phyloP scores from a whole-genome alignment of 2,113 vertebrate genomes.

The Tonatia bakeri region DNA sequence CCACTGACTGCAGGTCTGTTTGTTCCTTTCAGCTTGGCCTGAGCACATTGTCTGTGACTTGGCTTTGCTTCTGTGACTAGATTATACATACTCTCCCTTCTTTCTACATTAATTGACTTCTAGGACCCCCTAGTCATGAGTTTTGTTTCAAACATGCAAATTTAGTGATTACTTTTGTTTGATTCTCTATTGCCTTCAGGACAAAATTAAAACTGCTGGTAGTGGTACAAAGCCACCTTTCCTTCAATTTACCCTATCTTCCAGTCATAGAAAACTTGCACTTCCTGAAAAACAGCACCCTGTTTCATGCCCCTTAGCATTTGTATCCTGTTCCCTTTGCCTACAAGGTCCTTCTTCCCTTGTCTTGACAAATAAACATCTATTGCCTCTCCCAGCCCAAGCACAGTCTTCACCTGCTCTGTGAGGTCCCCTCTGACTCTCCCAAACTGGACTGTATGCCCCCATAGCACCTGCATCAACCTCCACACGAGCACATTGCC shows the following conservation, averaged over 20 bases:
- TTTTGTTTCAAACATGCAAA: neutral
- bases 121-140: neutral
- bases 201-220: neutral
- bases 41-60: neutral
- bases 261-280: neutral
- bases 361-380: slow-evolving; percentile 4
- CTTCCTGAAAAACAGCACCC: neutral
- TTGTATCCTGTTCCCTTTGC: neutral
- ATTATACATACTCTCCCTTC: neutral
- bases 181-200: neutral
- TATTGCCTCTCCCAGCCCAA: neutral
- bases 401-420: neutral
- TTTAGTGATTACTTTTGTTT: slow-evolving; percentile 1
- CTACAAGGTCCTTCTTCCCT: neutral
- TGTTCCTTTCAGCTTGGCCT: neutral
- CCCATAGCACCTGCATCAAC: neutral
- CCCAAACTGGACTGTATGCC: neutral
- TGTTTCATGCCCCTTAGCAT: neutral
- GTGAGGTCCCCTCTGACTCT: neutral
- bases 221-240: neutral
- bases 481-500: neutral
- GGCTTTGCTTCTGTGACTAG: neutral
- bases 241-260: neutral
- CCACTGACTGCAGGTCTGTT: neutral
- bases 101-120: neutral